phyloP scores from a whole-genome alignment of 2,797 vertebrate species.

The Cichlasoma orientale region DNA sequence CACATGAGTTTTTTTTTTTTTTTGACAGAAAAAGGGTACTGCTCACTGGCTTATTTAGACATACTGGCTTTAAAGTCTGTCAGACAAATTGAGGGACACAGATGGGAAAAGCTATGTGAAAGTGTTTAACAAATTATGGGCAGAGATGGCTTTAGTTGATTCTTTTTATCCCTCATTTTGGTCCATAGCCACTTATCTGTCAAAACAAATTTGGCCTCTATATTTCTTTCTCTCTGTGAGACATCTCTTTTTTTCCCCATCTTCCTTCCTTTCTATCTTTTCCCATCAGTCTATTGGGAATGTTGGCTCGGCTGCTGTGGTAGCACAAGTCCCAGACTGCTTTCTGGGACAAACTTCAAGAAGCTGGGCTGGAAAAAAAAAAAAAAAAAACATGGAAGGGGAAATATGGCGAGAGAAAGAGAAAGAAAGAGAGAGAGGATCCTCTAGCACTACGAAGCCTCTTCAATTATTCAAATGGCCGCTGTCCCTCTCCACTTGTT shows the following conservation, averaged over 20 bases:
- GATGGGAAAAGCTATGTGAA: slow-evolving; percentile 52
- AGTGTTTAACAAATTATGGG: slow-evolving; percentile 70
- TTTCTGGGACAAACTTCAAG: slow-evolving; percentile 81
- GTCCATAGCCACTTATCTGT: slow-evolving; percentile 60
- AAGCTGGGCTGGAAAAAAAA: slow-evolving; percentile 38
- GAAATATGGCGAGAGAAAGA: slow-evolving; percentile 57
- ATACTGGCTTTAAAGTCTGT: slow-evolving; percentile 56
- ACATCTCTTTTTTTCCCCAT: slow-evolving; percentile 26
- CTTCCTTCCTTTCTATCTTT: slow-evolving; percentile 50
- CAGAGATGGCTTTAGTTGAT: slow-evolving; percentile 48
- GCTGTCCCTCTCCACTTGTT: slow-evolving; percentile 80
- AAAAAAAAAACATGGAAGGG: slow-evolving; percentile 36
- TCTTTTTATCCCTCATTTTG: slow-evolving; percentile 60
- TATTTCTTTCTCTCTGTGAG: slow-evolving; percentile 44
- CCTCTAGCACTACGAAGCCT: slow-evolving; percentile 64
- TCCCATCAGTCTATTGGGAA: slow-evolving; percentile 64
- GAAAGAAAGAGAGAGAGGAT: slow-evolving; percentile 56
- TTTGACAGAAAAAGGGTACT: slow-evolving; percentile 10
- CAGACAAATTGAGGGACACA: slow-evolving; percentile 66
- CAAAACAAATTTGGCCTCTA: slow-evolving; percentile 56
- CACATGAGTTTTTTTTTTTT: background rate
- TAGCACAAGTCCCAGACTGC: slow-evolving; percentile 68
- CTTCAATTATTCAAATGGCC: slow-evolving; percentile 82
- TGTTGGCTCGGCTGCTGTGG: slow-evolving; percentile 63
- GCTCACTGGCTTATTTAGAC: slow-evolving; percentile 58